Conservation (phyloP, 2,113 vertebrate species). For the Pungitius pungitius region DNA sequence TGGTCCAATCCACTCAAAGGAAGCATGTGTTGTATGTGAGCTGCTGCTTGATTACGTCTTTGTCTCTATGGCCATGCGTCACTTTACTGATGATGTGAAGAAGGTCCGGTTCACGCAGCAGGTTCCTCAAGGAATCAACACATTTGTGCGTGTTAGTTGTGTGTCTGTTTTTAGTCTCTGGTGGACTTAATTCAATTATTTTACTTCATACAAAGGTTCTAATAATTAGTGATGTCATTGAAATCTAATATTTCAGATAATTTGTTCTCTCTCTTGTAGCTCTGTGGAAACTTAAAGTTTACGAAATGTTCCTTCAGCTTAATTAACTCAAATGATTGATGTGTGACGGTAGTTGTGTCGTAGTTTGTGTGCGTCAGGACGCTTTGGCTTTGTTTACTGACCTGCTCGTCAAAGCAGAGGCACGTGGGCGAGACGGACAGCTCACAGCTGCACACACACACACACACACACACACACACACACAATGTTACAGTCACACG, state of each 20-base stretch:
- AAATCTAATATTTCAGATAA: background rate
- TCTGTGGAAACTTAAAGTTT: too few species aligned
- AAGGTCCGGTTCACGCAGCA: too few species aligned
- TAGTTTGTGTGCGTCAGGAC: background rate
- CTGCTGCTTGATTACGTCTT: conserved; percentile 5
- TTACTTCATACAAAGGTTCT: too few species aligned
- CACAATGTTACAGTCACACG: background rate
- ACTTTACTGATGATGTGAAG: background rate
- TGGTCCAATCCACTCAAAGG: conserved; percentile 49
- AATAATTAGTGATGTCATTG: background rate
- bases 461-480: background rate
- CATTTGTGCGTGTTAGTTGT: too few species aligned
- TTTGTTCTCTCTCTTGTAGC: too few species aligned
- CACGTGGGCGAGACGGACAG: conserved; percentile 5
- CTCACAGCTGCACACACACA: conserved; percentile 29
- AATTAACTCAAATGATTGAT: too few species aligned
- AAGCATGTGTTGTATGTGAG: conserved; percentile 42
- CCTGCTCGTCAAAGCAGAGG: conserved; percentile 14
- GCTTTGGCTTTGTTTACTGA: conserved; percentile 19
- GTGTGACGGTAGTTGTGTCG: background rate
- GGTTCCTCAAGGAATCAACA: background rate
- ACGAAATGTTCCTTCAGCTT: too few species aligned
- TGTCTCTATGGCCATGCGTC: background rate
- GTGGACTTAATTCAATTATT: too few species aligned
- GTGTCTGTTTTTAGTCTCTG: too few species aligned